Percentiles rank a stretch among this genome's conserved stretches.
These are phyloP conservation scores for Lophochroa leadbeateri DNA, from an alignment of 2,113 vertebrate species.

Conservation along the genomic window DNA sequence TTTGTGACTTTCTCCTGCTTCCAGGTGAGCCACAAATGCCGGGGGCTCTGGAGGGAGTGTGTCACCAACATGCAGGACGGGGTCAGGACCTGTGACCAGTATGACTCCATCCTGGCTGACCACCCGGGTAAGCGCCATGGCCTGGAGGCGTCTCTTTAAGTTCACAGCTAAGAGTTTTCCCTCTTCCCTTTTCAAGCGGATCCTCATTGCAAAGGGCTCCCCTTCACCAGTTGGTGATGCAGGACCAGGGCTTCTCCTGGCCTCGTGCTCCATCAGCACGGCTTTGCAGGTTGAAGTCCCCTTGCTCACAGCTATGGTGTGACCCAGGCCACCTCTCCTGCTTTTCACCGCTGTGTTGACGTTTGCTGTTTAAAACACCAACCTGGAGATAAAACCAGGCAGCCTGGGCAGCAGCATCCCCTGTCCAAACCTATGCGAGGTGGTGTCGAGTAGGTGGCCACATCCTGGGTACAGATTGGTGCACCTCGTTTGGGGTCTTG, in stretches of 20 bases:
- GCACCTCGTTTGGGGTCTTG: background rate
- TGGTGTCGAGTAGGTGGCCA: background rate
- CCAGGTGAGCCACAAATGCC: slow-evolving; percentile 77
- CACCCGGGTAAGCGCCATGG: slow-evolving; percentile 67
- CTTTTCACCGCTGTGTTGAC: background rate
- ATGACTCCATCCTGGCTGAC: slow-evolving; percentile 76
- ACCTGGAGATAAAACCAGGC: background rate
- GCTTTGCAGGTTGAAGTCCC: background rate
- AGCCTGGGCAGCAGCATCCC: background rate
- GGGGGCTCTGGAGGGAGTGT: slow-evolving; percentile 78
- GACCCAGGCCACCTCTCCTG: background rate
- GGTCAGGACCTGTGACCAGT: slow-evolving; percentile 77
- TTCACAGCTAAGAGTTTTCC: background rate
- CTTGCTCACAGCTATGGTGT: background rate
- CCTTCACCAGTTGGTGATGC: background rate
- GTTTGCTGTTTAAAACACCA: background rate
- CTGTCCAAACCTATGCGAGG: background rate
- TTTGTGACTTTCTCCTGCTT: background rate
- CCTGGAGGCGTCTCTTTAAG: background rate
- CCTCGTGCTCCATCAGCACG: background rate
- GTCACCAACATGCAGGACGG: slow-evolving; percentile 78
- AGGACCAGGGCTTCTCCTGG: background rate
- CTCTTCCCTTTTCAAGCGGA: background rate
- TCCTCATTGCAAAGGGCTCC: background rate
- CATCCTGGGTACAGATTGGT: too few relatives aligned